Percentiles rank a stretch among this genome's conserved stretches.
Conservation (phyloP, 2,113 vertebrate species). For the Prietella phreatophila region DNA sequence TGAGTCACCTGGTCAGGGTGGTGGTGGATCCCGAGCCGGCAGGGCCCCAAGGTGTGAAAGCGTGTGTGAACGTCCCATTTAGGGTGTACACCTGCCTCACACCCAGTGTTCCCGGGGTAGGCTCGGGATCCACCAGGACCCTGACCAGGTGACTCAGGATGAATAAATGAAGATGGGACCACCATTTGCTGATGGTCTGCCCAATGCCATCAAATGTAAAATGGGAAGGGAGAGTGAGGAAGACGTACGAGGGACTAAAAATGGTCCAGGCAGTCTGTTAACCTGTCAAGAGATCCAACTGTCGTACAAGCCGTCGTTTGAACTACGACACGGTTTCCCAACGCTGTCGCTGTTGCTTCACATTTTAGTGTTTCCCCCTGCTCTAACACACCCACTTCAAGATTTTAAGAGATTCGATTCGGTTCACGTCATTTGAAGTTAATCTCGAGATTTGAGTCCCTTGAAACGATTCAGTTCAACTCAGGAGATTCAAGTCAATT, state of each 20-base stretch:
- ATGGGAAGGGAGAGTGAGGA: neutral
- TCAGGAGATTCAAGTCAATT: neutral
- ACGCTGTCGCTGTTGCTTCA: neutral
- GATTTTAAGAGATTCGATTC: neutral
- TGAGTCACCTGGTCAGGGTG: neutral
- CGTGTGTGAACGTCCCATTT: no score
- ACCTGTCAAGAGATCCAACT: neutral
- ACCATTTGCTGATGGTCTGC: no score
- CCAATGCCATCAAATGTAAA: no score
- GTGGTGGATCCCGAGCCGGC: neutral
- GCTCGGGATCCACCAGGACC: no score
- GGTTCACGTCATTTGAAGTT: neutral
- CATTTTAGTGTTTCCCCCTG: neutral
- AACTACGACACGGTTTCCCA: neutral
- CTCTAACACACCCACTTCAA: neutral
- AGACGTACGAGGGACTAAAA: neutral
- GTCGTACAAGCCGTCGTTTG: neutral
- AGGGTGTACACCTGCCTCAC: no score
- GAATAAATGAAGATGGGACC: no score
- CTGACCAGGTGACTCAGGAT: no score
- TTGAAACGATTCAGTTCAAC: neutral
- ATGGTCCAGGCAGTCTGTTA: neutral
- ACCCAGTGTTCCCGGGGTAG: no score
- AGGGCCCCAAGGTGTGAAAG: no score
- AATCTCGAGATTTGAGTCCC: no score